phyloP scores from a whole-genome alignment of 2,888 invertebrate species.

The Xiphydria camelus region DNA sequence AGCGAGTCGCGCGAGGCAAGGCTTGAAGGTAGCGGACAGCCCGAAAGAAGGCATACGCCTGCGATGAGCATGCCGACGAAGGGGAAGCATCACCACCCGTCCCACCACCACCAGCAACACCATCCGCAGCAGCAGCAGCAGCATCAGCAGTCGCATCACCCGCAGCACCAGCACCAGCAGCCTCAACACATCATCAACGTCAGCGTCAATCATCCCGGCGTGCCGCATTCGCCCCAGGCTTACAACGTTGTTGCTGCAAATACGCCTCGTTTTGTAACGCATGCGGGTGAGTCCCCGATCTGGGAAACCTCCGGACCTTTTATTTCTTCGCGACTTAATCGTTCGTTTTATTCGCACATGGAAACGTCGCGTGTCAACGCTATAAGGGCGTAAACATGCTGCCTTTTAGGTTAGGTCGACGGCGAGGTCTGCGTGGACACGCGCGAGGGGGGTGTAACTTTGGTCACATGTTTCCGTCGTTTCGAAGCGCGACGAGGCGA shows the following conservation, averaged over 20 bases:
- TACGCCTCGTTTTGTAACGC: slow-evolving; percentile 36
- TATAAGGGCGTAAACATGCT: too few relatives aligned
- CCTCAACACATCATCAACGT: slow-evolving; percentile 34
- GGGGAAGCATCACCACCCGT: slow-evolving; percentile 46
- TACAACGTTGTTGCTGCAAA: slow-evolving; percentile 43
- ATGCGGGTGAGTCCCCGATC: slow-evolving; percentile 47
- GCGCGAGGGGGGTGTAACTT: too few relatives aligned
- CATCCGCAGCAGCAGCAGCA: slow-evolving; percentile 31
- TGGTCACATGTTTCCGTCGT: too few relatives aligned
- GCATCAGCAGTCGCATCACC: slow-evolving; percentile 31
- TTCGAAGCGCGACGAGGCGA: too few relatives aligned
- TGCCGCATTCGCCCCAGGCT: slow-evolving; percentile 35
- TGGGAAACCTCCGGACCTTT: too few relatives aligned
- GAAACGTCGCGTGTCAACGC: neutral
- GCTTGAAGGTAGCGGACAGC: slow-evolving; percentile 41
- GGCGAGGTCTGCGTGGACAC: too few relatives aligned
- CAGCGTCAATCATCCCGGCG: slow-evolving; percentile 38
- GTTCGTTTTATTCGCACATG: neutral
- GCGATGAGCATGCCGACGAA: slow-evolving; percentile 52
- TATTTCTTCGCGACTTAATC: neutral
- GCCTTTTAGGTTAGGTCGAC: slow-evolving; percentile 38
- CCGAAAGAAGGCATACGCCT: slow-evolving; percentile 38
- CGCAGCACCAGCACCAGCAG: slow-evolving; percentile 19
- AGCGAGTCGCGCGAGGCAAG: slow-evolving; percentile 40
- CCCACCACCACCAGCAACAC: slow-evolving; percentile 41